Conservation (phyloP, 2,888 invertebrate species). For the Temnothorax unifasciatus region DNA sequence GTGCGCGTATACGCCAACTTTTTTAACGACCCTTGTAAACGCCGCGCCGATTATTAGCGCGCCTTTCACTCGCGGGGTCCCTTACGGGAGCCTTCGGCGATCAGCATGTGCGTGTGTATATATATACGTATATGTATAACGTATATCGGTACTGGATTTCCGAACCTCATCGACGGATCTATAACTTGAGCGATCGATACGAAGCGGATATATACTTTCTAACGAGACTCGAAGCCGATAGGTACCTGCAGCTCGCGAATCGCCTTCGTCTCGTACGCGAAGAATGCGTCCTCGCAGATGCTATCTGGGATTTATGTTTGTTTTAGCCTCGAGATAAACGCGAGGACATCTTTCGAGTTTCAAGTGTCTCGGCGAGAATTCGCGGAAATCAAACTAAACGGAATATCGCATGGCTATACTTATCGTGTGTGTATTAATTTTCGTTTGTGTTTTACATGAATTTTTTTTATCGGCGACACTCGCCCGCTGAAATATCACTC, state of each 20-base stretch:
- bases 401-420: neutral
- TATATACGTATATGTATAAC: neutral
- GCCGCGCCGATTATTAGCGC: slow-evolving; percentile 20
- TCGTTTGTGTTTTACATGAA: neutral
- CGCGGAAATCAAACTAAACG: slow-evolving; percentile 4
- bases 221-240: neutral
- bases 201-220: neutral
- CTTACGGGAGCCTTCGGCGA: slow-evolving; percentile 5
- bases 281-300: neutral
- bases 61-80: slow-evolving; percentile 41
- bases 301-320: neutral
- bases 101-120: neutral
- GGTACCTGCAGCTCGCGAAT: neutral
- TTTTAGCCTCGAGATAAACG: slow-evolving; percentile 17
- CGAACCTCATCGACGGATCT: neutral
- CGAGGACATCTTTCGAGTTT: neutral
- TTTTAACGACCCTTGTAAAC: slow-evolving; percentile 12
- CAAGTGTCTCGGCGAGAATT: neutral
- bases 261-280: neutral
- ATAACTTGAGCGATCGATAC: neutral
- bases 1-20: slow-evolving; percentile 21
- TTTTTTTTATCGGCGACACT: neutral
- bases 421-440: neutral
- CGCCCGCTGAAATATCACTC: neutral
- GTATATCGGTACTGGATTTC: neutral